Conservation (phyloP, 2,888 invertebrate species). For the Tupiocoris notatus region DNA sequence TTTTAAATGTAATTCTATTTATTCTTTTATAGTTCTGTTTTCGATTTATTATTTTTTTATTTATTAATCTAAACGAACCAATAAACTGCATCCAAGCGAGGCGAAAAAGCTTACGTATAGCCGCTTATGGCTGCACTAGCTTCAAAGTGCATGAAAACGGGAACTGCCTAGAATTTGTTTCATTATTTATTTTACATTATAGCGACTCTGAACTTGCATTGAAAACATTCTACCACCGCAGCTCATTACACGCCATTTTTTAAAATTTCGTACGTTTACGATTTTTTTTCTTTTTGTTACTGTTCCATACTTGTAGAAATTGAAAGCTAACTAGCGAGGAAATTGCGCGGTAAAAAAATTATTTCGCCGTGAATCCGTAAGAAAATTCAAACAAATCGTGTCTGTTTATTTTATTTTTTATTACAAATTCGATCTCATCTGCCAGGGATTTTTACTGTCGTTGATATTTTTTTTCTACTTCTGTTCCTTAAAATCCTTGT, state of each 20-base stretch:
- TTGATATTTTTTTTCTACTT: background rate
- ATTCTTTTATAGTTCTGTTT: background rate
- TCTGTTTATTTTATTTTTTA: no score
- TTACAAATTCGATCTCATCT: no score
- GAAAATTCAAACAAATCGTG: no score
- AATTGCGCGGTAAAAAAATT: no score
- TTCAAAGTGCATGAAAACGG: slow-evolving; percentile 35
- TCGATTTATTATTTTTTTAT: background rate
- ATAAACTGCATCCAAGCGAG: slow-evolving; percentile 20
- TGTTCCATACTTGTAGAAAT: no score
- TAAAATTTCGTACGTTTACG: no score
- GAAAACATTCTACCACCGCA: slow-evolving; percentile 7
- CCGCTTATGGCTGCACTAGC: slow-evolving; percentile 35
- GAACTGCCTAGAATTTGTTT: slow-evolving; percentile 31
- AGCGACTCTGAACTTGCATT: slow-evolving; percentile 17
- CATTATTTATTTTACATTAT: slow-evolving; percentile 30
- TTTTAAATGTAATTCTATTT: background rate
- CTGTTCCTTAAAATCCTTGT: background rate
- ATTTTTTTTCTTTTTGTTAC: no score
- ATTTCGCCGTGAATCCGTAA: no score
- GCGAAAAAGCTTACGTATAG: slow-evolving; percentile 27
- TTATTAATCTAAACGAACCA: slow-evolving; percentile 7
- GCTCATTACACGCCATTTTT: slow-evolving; percentile 6
- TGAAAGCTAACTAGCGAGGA: no score
- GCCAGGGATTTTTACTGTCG: no score